Conservation (phyloP, 1,140 invertebrate species). For the Dendroctonus ponderosae region DNA sequence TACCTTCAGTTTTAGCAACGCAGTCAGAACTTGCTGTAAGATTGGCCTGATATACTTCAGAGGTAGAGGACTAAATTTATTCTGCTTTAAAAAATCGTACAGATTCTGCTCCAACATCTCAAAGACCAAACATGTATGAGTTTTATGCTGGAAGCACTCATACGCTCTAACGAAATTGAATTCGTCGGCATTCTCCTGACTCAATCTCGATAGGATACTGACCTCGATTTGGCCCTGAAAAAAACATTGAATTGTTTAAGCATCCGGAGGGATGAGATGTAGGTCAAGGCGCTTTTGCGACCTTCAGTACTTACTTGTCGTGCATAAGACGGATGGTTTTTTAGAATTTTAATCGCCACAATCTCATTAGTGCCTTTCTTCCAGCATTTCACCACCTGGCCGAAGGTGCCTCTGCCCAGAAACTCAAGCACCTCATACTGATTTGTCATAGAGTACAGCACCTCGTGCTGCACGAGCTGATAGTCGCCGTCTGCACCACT, state of each 20-base stretch:
- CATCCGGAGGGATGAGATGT: no score
- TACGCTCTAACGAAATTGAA: slow-evolving; percentile 99
- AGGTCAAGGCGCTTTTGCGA: no score
- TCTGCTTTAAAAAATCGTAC: slow-evolving; percentile 99
- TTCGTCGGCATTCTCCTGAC: slow-evolving; percentile 99
- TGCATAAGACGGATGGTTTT: slow-evolving; percentile 99
- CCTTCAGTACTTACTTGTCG: slow-evolving; percentile 76
- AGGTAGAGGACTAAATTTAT: slow-evolving; percentile 97
- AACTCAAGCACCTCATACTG: slow-evolving; percentile 98
- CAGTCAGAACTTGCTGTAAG: slow-evolving; percentile 97
- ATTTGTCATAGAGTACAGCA: slow-evolving; percentile 89
- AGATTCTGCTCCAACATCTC: slow-evolving; percentile 99
- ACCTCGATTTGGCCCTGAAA: slow-evolving; percentile 94
- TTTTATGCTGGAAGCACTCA: slow-evolving; percentile 99
- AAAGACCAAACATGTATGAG: slow-evolving; percentile 99
- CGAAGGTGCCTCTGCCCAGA: slow-evolving; percentile 97
- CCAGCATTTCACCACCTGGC: slow-evolving; percentile 99
- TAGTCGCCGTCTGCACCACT: slow-evolving; percentile 92
- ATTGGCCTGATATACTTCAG: slow-evolving; percentile 98
- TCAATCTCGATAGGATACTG: slow-evolving; percentile 93
- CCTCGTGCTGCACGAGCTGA: slow-evolving; percentile 97
- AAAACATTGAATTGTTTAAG: no score
- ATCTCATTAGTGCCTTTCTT: slow-evolving; percentile 99
- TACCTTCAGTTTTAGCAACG: slow-evolving; percentile 95
- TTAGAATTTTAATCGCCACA: slow-evolving; percentile 99